phyloP scores from a whole-genome alignment of 1,140 invertebrate genomes.

The Phthorimaea operculella region DNA sequence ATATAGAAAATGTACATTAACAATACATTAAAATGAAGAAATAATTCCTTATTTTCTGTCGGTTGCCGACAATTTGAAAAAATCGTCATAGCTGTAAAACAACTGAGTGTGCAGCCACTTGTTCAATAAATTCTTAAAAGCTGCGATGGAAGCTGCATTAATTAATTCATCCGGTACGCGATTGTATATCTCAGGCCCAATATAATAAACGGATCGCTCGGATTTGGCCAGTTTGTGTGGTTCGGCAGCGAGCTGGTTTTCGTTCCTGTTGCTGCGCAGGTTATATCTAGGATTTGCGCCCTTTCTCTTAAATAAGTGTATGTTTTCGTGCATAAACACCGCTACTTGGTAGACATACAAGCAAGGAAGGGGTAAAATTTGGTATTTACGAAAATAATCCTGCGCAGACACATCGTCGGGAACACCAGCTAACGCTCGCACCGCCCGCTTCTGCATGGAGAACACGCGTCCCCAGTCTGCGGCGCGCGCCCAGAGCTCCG shows the following conservation, averaged over 20 bases:
- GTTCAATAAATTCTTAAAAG: too few species aligned
- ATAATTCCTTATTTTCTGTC: too few species aligned
- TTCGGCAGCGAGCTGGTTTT: not conserved
- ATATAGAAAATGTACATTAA: too few species aligned
- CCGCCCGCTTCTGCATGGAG: not conserved
- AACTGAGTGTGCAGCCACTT: too few species aligned
- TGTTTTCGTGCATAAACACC: not conserved
- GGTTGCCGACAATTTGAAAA: too few species aligned
- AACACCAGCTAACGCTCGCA: not conserved
- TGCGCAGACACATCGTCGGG: conserved; percentile 2
- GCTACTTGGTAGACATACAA: not conserved
- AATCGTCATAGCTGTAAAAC: too few species aligned
- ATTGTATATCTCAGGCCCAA: too few species aligned
- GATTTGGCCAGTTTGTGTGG: not conserved
- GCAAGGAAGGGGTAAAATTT: not conserved
- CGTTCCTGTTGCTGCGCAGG: not conserved
- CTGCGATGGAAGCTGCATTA: too few species aligned
- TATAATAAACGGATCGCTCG: not conserved
- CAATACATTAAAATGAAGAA: too few species aligned
- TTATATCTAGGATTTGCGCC: not conserved
- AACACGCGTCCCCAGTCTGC: conserved; percentile 3
- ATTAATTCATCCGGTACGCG: too few species aligned
- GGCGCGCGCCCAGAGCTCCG: conserved; percentile 2
- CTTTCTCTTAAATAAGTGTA: not conserved
- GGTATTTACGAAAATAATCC: not conserved